Evolutionary conservation across 1,140 invertebrate species (phyloP).

Genomic region (Brachionus rotundiformis): DNA sequence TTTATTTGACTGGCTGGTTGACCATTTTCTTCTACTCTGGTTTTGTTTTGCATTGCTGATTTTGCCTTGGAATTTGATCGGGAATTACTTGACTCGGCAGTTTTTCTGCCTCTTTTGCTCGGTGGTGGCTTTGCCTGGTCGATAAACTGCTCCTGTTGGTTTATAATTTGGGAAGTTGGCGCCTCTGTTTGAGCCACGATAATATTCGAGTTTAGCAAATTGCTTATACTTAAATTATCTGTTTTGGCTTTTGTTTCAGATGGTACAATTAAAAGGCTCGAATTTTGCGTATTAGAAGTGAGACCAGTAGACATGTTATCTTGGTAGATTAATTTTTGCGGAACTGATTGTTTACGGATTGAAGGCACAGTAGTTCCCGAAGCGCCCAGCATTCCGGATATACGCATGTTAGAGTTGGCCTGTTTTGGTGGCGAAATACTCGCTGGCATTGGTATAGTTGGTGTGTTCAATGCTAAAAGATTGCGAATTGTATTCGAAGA

Average conservation of each 20-base stretch:
- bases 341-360: background rate
- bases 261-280: background rate
- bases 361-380: background rate
- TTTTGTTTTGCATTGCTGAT: background rate
- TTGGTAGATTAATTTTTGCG: slow-evolving; percentile 26
- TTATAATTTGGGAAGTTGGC: background rate
- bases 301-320: background rate
- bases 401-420: background rate
- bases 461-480: slow-evolving; percentile 5
- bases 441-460: background rate
- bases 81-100: background rate
- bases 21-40: background rate
- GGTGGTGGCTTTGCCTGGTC: slow-evolving; percentile 8
- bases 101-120: slow-evolving; percentile 35
- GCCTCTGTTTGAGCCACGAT: background rate
- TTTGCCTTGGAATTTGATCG: slow-evolving; percentile 7
- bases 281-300: background rate
- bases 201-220: background rate
- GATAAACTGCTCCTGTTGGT: background rate
- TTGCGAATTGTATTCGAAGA: slow-evolving; percentile 48
- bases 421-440: background rate
- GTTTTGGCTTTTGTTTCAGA: background rate
- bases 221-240: background rate
- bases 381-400: background rate
- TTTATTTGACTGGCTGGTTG: background rate